These are phyloP conservation scores for Microchrysa polita DNA, from an alignment of 2,888 invertebrate species.

Conservation along the genomic window DNA sequence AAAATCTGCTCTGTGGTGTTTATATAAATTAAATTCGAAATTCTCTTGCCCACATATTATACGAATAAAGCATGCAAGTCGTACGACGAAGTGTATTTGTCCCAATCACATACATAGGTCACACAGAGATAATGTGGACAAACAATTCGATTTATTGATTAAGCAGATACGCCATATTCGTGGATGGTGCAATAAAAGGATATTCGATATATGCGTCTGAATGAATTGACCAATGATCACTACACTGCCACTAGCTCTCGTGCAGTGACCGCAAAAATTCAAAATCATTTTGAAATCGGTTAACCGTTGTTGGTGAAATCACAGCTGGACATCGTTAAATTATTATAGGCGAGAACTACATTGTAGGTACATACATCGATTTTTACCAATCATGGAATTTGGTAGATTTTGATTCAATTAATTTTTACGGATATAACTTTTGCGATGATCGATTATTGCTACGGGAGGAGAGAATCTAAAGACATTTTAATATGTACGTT, in stretches of 20 bases:
- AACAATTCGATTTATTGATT: too few relatives aligned
- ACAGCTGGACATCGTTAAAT: constrained; percentile 38
- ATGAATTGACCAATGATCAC: neutral
- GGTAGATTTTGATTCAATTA: constrained; percentile 23
- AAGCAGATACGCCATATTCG: neutral
- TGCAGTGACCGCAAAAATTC: constrained; percentile 16
- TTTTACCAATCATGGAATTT: constrained; percentile 33
- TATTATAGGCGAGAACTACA: too few relatives aligned
- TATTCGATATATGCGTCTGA: neutral
- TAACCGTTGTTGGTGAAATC: constrained; percentile 14
- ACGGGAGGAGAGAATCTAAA: too few relatives aligned
- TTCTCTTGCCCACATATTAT: constrained; percentile 6
- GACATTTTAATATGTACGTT: too few relatives aligned
- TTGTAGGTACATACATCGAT: neutral
- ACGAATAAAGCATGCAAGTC: neutral
- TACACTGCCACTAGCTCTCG: too few relatives aligned
- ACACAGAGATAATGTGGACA: too few relatives aligned
- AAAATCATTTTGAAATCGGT: constrained; percentile 30
- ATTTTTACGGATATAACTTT: constrained; percentile 2
- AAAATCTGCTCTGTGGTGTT: constrained; percentile 15
- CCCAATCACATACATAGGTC: neutral
- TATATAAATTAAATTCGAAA: constrained; percentile 23
- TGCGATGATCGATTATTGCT: too few relatives aligned
- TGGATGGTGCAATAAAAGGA: neutral
- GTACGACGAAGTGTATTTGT: neutral